Evolutionary conservation across 2,113 vertebrate genomes (phyloP).

Genomic region (Tretioscincus oriximinensis): DNA sequence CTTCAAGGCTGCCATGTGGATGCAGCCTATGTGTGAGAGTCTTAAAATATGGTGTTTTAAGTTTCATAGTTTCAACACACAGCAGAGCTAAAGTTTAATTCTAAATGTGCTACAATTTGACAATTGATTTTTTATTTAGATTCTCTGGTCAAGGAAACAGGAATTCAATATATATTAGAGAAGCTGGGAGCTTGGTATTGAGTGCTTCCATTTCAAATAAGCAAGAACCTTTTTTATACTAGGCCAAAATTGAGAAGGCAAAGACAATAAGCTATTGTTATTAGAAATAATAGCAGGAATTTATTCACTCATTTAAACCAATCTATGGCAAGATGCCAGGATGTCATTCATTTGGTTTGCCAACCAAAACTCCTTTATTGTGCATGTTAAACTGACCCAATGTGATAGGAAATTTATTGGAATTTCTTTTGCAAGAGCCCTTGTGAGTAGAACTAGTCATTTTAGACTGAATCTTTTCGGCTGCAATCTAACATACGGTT

Average conservation of each 20-base stretch:
- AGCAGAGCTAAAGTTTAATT: not conserved
- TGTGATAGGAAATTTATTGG: conserved; percentile 76
- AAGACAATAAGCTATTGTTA: conserved; percentile 64
- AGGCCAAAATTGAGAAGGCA: conserved; percentile 23
- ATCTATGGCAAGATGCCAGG: conserved; percentile 65
- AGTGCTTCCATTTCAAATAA: not conserved
- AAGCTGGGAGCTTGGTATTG: not conserved
- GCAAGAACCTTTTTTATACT: not conserved
- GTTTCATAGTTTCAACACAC: not conserved
- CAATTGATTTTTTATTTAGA: not conserved
- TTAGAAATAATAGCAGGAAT: conserved; percentile 41
- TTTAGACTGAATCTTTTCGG: conserved; percentile 69
- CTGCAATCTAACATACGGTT: conserved; percentile 28
- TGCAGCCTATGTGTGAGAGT: no score
- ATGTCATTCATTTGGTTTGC: conserved; percentile 71
- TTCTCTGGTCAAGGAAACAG: not conserved
- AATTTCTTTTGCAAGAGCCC: conserved; percentile 76
- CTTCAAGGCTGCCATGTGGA: no score
- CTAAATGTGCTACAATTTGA: not conserved
- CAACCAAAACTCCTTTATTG: conserved; percentile 77
- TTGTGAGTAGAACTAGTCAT: conserved; percentile 78
- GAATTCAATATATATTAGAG: not conserved
- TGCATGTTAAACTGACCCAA: conserved; percentile 77
- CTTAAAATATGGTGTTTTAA: no score
- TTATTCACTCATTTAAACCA: conserved; percentile 66